Evolutionary conservation across 2,888 invertebrate species (phyloP).

Genomic region (Coelinius sp.): DNA sequence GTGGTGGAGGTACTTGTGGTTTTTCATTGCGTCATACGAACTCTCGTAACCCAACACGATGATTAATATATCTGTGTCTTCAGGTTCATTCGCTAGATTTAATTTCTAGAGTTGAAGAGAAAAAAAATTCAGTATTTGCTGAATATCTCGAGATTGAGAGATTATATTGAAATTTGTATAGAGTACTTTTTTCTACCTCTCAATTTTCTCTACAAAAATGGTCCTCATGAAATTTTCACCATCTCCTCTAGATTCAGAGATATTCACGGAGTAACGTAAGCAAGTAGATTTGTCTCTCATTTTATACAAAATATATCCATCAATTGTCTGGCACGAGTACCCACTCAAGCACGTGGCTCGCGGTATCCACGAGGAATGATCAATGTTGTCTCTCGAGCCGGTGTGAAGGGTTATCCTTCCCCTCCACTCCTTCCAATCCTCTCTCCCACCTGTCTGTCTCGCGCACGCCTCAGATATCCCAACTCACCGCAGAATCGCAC

Average conservation of each 20-base stretch:
- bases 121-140: not conserved
- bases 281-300: too few species aligned
- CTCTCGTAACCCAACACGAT: constrained; percentile 42
- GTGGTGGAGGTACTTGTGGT: constrained; percentile 16
- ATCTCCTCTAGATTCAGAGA: too few species aligned
- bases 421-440: constrained; percentile 10
- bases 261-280: too few species aligned
- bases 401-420: constrained; percentile 30
- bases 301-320: too few species aligned
- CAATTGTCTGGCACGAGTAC: too few species aligned
- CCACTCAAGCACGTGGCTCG: not conserved
- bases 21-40: constrained; percentile 48
- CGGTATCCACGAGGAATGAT: constrained; percentile 9
- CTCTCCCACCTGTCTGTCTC: constrained; percentile 13
- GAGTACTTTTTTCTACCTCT: too few species aligned
- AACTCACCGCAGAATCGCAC: not conserved
- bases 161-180: too few species aligned
- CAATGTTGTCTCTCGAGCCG: not conserved
- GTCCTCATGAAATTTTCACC: too few species aligned
- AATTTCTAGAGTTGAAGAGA: not conserved
- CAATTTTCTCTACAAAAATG: too few species aligned
- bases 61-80: not conserved
- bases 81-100: constrained; percentile 8
- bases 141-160: too few species aligned
- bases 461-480: constrained; percentile 20